Conservation (phyloP, 2,888 invertebrate genomes). For the Drosophila affinis region DNA sequence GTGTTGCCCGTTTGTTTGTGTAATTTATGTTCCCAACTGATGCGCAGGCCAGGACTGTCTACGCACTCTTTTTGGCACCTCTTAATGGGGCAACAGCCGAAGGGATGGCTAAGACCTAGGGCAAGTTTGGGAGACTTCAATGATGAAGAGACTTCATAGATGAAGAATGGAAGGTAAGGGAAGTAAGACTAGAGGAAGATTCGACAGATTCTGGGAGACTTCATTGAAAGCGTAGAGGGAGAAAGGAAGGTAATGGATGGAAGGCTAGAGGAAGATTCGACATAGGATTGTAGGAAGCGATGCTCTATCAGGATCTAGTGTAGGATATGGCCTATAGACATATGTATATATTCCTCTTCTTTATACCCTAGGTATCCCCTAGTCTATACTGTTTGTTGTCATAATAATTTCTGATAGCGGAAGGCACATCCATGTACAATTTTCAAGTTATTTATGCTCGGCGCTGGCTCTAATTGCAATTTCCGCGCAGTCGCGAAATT, state of each 20-base stretch:
- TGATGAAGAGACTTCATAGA: background rate
- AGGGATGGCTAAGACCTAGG: background rate
- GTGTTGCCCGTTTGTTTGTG: slow-evolving; percentile 56
- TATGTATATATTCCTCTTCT: no score
- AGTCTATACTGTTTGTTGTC: background rate
- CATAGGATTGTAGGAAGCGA: no score
- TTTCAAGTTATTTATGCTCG: slow-evolving; percentile 66
- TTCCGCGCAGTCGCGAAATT: slow-evolving; percentile 70
- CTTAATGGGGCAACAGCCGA: background rate
- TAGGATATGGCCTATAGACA: no score
- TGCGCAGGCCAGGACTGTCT: slow-evolving; percentile 38
- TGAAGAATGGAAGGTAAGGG: no score
- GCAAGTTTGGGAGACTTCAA: no score
- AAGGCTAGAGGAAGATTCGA: no score
- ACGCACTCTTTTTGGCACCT: slow-evolving; percentile 6
- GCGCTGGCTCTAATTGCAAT: slow-evolving; percentile 69
- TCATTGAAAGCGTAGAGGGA: background rate
- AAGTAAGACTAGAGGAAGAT: no score
- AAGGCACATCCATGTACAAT: slow-evolving; percentile 11
- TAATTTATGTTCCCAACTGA: slow-evolving; percentile 66
- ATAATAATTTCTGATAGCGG: background rate
- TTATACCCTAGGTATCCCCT: slow-evolving; percentile 1
- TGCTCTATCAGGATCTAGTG: no score
- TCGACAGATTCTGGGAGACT: no score
- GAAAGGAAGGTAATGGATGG: no score